Evolutionary conservation across 2,888 invertebrate species (phyloP).

Genomic region (Tridacna gigas): DNA sequence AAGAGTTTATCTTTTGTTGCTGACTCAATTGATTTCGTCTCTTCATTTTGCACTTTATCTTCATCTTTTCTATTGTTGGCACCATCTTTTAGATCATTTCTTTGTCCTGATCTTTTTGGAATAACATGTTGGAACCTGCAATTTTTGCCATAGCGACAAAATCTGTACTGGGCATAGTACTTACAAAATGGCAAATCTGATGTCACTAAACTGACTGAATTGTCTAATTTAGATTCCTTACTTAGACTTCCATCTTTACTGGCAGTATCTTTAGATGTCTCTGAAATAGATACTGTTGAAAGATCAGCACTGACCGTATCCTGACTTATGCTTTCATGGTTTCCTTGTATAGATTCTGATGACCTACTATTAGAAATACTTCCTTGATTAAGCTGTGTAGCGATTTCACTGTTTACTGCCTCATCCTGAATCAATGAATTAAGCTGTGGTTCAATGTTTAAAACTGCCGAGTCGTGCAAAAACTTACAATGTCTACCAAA

Average conservation of each 20-base stretch:
- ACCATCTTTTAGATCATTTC: slow-evolving; percentile 19
- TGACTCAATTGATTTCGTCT: neutral
- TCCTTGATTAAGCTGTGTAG: neutral
- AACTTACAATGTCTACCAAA: slow-evolving; percentile 74
- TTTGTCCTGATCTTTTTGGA: slow-evolving; percentile 16
- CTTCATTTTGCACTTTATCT: slow-evolving; percentile 50
- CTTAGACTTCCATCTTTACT: slow-evolving; percentile 44
- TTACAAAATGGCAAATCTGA: slow-evolving; percentile 54
- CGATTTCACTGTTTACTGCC: slow-evolving; percentile 46
- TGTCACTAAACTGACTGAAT: neutral
- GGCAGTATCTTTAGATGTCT: neutral
- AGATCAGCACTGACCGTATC: neutral
- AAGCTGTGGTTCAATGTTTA: neutral
- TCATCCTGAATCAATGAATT: slow-evolving; percentile 29
- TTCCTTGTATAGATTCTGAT: neutral
- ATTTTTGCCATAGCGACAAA: slow-evolving; percentile 70
- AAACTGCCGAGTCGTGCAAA: slow-evolving; percentile 50
- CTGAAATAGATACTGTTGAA: neutral
- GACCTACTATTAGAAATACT: neutral
- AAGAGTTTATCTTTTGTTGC: neutral
- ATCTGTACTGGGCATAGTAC: slow-evolving; percentile 63
- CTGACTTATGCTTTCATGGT: slow-evolving; percentile 39
- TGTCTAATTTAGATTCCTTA: neutral
- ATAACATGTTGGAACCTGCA: slow-evolving; percentile 68
- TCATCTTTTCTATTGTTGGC: slow-evolving; percentile 22